Conservation (phyloP, 37 sponge, comb jelly and placozoan species). For the Beroe forskalii region DNA sequence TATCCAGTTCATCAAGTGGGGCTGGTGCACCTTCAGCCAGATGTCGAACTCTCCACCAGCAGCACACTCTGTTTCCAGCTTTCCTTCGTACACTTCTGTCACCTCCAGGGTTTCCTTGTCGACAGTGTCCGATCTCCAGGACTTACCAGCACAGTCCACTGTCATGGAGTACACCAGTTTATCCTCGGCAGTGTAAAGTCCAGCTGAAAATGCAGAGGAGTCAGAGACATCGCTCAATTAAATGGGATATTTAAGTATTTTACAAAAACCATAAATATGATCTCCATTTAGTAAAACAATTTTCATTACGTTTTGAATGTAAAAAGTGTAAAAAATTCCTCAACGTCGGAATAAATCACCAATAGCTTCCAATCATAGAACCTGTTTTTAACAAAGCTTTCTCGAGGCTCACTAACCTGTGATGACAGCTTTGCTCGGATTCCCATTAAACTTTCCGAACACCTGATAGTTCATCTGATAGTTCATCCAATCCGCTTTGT, state of each 20-base stretch:
- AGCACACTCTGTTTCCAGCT: neutral
- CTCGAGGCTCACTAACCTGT: neutral
- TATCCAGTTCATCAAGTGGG: conserved; percentile 37
- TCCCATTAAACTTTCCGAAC: neutral
- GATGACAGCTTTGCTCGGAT: neutral
- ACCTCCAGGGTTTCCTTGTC: neutral
- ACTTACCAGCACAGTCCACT: neutral
- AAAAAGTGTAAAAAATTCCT: no score
- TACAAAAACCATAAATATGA: no score
- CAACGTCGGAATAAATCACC: neutral
- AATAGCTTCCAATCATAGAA: neutral
- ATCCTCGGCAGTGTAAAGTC: conserved; percentile 13
- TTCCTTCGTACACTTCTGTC: neutral
- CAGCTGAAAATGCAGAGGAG: conserved; percentile 27
- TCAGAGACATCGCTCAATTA: neutral
- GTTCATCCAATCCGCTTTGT: neutral
- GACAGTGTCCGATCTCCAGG: neutral
- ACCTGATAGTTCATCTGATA: neutral
- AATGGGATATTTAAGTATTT: no score
- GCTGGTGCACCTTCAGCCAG: conserved; percentile 39
- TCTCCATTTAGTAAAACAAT: neutral
- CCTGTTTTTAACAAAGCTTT: neutral
- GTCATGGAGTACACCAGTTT: neutral
- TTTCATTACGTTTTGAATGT: no score
- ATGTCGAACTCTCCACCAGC: conserved; percentile 14